These are phyloP conservation scores for Brenthis hecate DNA, from an alignment of 2,888 invertebrate species.

Conservation along the genomic window DNA sequence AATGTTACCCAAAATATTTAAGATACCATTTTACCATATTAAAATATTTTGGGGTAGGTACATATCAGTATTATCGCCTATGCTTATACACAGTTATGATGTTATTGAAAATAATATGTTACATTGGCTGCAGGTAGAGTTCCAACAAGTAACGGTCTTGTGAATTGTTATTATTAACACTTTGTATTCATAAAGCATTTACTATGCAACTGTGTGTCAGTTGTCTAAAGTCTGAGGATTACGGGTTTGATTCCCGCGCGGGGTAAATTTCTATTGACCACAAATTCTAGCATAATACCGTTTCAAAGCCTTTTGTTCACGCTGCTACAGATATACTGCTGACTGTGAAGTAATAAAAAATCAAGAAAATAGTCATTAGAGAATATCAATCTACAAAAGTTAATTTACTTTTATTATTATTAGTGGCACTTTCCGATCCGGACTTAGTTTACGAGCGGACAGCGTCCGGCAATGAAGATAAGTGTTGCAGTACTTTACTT, in stretches of 20 bases:
- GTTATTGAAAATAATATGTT: neutral
- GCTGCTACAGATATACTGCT: neutral
- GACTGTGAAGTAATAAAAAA: neutral
- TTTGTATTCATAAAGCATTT: neutral
- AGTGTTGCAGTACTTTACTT: neutral
- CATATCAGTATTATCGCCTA: no score
- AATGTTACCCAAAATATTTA: no score
- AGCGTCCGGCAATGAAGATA: slow-evolving; percentile 15
- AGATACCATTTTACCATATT: no score
- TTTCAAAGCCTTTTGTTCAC: neutral
- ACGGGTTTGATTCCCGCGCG: no score
- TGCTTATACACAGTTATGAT: neutral
- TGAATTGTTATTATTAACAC: slow-evolving; percentile 24
- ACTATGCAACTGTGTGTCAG: no score
- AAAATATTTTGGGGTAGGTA: no score
- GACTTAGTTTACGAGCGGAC: slow-evolving; percentile 19
- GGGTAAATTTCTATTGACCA: no score
- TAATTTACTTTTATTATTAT: slow-evolving; percentile 24
- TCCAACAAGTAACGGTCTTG: slow-evolving; percentile 29
- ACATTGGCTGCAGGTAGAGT: slow-evolving; percentile 15
- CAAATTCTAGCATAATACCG: no score
- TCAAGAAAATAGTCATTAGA: neutral
- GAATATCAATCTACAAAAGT: slow-evolving; percentile 1
- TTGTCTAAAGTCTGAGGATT: no score
- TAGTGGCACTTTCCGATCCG: slow-evolving; percentile 26